Percentiles rank a stretch among this genome's conserved stretches.
These are phyloP conservation scores for Clepsis dumicolana DNA, from an alignment of 2,888 invertebrate genomes.

Conservation along the genomic window DNA sequence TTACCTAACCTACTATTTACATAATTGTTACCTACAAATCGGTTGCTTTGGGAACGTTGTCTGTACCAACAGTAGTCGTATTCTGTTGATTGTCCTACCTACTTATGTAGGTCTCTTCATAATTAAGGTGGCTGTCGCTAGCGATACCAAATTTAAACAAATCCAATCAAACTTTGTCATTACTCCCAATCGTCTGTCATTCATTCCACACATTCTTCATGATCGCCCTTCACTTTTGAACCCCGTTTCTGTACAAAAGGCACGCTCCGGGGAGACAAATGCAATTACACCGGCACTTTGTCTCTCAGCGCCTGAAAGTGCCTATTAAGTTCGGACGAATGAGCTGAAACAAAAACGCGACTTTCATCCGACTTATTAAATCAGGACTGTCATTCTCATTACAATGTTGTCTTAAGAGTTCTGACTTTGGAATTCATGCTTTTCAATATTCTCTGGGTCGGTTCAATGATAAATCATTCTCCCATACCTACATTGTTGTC, in stretches of 20 bases:
- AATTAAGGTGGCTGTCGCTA: neutral
- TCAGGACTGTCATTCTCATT: constrained; percentile 12
- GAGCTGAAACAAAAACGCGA: constrained; percentile 41
- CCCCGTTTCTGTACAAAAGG: neutral
- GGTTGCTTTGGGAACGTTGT: neutral
- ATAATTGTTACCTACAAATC: neutral
- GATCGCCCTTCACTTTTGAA: neutral
- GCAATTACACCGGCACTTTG: constrained; percentile 75
- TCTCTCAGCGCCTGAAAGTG: constrained; percentile 60
- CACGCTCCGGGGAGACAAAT: constrained; percentile 52
- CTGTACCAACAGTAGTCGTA: neutral
- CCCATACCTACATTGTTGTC: too few relatives aligned
- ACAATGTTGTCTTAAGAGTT: constrained; percentile 17
- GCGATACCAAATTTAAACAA: neutral
- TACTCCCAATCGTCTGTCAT: neutral
- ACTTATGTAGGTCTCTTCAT: too few relatives aligned
- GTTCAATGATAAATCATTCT: too few relatives aligned
- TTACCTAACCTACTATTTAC: neutral
- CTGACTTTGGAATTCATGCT: neutral
- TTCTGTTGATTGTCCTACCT: too few relatives aligned
- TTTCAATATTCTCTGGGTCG: neutral
- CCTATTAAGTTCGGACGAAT: constrained; percentile 53
- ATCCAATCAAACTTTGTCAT: neutral
- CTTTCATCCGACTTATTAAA: constrained; percentile 32
- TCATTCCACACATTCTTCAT: neutral